These are phyloP conservation scores for Apodemia mormo DNA, from an alignment of 2,888 invertebrate genomes.

Conservation along the genomic window DNA sequence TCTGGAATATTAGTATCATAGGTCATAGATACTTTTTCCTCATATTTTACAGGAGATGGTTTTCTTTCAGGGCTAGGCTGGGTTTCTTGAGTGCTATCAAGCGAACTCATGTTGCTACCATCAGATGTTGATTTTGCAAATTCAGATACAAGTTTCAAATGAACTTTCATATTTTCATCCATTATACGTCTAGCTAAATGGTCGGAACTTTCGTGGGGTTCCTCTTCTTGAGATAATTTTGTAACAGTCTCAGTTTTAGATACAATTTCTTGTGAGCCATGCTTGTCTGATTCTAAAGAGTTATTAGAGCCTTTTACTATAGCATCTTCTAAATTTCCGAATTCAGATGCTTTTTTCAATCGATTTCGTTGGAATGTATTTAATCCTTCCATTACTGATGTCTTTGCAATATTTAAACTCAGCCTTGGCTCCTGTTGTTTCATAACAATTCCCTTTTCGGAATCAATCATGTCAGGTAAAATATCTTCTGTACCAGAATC, in stretches of 20 bases:
- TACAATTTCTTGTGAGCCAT: conserved; percentile 50
- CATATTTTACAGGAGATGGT: conserved; percentile 57
- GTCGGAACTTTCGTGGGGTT: conserved; percentile 69
- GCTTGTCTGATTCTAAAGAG: conserved; percentile 69
- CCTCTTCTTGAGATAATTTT: conserved; percentile 53
- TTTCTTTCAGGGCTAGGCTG: conserved; percentile 53
- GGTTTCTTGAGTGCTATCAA: conserved; percentile 62
- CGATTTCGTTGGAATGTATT: conserved; percentile 86
- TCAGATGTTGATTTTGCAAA: conserved; percentile 76
- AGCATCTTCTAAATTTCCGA: conserved; percentile 89
- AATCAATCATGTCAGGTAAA: conserved; percentile 69
- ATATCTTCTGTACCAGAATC: conserved; percentile 67
- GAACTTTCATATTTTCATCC: conserved; percentile 76
- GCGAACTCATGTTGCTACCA: conserved; percentile 68
- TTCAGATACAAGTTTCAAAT: conserved; percentile 73
- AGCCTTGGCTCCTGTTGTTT: conserved; percentile 82
- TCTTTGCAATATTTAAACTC: conserved; percentile 74
- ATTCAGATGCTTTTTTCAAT: conserved; percentile 88
- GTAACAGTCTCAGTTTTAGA: conserved; percentile 45
- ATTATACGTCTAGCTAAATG: conserved; percentile 72
- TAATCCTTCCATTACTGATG: conserved; percentile 83
- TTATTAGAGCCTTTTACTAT: conserved; percentile 81
- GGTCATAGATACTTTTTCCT: conserved; percentile 68
- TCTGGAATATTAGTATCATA: conserved; percentile 84
- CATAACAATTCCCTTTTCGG: conserved; percentile 57